Conservation (phyloP, 2,888 invertebrate species). For the Ormyrus thymus region DNA sequence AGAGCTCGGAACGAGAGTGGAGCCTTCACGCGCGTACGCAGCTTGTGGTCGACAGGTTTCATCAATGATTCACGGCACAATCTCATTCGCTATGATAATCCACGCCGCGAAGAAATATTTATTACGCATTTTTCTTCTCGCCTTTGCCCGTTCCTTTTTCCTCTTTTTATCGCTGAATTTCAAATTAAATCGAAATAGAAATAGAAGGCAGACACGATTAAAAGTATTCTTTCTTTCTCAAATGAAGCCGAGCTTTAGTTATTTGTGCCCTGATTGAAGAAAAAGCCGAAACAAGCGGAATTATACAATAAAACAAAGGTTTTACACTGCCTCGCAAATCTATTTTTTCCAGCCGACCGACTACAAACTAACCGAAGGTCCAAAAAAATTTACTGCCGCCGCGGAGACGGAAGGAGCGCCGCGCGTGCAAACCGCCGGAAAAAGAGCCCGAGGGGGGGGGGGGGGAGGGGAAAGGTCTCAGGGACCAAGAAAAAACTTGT, state of each 20-base stretch:
- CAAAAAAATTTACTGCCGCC: conserved; percentile 8
- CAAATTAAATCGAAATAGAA: no score
- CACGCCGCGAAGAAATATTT: conserved; percentile 70
- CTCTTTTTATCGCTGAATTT: neutral
- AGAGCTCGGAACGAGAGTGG: conserved; percentile 19
- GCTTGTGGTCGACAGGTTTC: conserved; percentile 61
- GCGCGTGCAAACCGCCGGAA: conserved; percentile 14
- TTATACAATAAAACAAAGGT: no score
- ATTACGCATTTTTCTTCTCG: conserved; percentile 64
- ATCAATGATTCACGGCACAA: conserved; percentile 71
- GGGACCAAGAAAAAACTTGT: conserved; percentile 57
- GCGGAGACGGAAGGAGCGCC: no score
- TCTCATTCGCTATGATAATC: conserved; percentile 72
- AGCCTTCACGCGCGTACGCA: conserved; percentile 53
- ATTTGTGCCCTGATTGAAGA: neutral
- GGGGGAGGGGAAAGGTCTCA: conserved; percentile 9
- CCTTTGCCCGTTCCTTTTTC: conserved; percentile 47
- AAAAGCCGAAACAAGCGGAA: no score
- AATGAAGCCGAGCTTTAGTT: no score
- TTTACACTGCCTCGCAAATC: no score
- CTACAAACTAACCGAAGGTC: neutral
- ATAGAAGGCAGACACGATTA: neutral
- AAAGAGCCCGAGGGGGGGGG: conserved; percentile 25
- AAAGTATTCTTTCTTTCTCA: neutral
- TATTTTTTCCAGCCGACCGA: no score